These are phyloP conservation scores for Aegotheles bennettii DNA, from an alignment of 2,113 vertebrate genomes.

Conservation along the genomic window DNA sequence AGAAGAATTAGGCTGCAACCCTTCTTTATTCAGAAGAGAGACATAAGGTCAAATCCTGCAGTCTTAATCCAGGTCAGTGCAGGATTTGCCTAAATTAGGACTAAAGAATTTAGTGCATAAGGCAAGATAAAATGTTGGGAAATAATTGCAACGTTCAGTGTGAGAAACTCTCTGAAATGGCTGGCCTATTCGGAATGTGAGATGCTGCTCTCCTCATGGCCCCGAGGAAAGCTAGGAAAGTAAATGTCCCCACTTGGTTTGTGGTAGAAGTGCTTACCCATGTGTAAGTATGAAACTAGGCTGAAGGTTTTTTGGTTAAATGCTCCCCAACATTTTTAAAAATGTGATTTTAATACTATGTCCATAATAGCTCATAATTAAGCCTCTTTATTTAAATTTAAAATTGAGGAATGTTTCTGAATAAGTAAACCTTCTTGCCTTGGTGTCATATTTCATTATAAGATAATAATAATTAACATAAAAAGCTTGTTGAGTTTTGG, in stretches of 20 bases:
- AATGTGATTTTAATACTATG: background rate
- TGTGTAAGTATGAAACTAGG: background rate
- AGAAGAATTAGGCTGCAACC: background rate
- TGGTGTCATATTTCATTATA: background rate
- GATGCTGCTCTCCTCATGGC: background rate
- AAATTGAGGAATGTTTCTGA: background rate
- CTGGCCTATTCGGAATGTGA: background rate
- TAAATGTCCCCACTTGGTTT: background rate
- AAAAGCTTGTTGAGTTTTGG: background rate
- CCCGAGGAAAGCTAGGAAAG: background rate
- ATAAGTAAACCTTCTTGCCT: background rate
- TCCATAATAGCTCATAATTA: background rate
- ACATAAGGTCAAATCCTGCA: background rate
- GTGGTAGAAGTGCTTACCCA: background rate
- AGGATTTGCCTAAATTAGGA: background rate
- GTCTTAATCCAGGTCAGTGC: background rate
- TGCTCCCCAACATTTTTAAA: background rate
- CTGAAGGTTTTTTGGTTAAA: background rate
- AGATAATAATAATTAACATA: background rate
- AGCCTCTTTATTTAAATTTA: background rate
- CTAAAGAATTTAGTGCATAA: background rate
- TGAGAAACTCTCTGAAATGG: background rate
- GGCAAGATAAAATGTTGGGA: background rate
- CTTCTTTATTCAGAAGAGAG: background rate
- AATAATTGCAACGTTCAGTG: background rate